Evolutionary conservation across 2,888 invertebrate genomes (phyloP).

Genomic region (Leucophora obtusa): DNA sequence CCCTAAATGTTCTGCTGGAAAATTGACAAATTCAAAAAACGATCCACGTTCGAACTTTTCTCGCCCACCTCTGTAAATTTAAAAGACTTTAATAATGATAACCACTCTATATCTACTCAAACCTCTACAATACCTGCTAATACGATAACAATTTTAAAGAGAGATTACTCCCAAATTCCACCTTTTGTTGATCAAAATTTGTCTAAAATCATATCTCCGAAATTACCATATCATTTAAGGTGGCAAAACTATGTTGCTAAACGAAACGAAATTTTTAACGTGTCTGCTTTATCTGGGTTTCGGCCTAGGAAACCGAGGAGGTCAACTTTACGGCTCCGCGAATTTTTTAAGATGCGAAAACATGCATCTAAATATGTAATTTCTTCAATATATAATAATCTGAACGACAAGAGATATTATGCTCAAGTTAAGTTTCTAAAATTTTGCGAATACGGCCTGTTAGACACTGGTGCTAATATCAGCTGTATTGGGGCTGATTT

Average conservation of each 20-base stretch:
- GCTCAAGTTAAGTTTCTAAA: conserved; percentile 21
- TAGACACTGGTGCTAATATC: conserved; percentile 27
- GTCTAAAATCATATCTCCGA: background rate
- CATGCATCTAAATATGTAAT: background rate
- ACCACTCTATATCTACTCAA: background rate
- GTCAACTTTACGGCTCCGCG: background rate
- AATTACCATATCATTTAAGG: background rate
- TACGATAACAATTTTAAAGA: background rate
- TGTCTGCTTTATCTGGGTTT: background rate
- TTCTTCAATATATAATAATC: background rate
- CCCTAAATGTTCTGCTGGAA: no score
- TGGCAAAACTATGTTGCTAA: background rate
- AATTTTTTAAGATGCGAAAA: conserved; percentile 7
- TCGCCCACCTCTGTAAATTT: background rate
- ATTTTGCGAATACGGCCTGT: conserved; percentile 8
- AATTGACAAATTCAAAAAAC: no score
- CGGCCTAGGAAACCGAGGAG: background rate
- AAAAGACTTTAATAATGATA: background rate
- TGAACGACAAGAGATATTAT: conserved; percentile 9
- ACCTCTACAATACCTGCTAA: background rate
- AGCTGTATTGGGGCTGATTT: conserved; percentile 11
- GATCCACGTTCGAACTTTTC: background rate
- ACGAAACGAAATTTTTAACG: conserved; percentile 2
- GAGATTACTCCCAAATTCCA: no score
- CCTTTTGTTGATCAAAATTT: no score